phyloP scores from a whole-genome alignment of 2,888 invertebrate genomes.

The Balanococcus diminutus region DNA sequence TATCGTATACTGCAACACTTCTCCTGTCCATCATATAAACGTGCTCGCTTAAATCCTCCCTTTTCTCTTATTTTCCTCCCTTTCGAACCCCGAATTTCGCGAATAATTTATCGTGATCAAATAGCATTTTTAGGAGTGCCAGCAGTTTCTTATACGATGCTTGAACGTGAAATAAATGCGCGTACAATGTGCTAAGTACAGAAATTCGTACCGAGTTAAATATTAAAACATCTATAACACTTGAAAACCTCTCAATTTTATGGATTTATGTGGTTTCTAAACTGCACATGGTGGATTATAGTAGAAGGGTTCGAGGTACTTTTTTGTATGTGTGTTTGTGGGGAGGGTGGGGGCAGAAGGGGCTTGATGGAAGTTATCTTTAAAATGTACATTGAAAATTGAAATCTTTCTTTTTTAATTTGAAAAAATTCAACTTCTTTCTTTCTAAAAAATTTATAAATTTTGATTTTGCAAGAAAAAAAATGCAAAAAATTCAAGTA shows the following conservation, averaged over 20 bases:
- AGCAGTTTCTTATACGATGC: neutral
- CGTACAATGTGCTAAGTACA: neutral
- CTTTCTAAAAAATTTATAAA: no score
- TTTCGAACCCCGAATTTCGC: neutral
- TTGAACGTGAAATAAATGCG: neutral
- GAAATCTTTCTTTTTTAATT: no score
- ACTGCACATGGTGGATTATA: neutral
- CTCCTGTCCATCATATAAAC: neutral
- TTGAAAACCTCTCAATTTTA: neutral
- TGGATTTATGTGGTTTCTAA: neutral
- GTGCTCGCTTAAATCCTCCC: neutral
- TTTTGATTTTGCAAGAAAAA: no score
- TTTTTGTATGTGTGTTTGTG: no score
- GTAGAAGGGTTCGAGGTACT: neutral
- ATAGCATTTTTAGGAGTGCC: neutral
- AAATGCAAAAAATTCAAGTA: no score
- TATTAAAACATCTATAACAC: neutral
- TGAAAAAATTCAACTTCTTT: no score
- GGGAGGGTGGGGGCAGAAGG: no score
- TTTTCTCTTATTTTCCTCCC: neutral
- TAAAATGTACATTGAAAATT: no score
- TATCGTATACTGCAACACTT: neutral
- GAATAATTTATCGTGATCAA: constrained; percentile 23
- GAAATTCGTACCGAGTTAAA: neutral
- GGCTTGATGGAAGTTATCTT: no score